These are phyloP conservation scores for Siniperca chuatsi DNA, from an alignment of 2,113 vertebrate species.

Conservation along the genomic window DNA sequence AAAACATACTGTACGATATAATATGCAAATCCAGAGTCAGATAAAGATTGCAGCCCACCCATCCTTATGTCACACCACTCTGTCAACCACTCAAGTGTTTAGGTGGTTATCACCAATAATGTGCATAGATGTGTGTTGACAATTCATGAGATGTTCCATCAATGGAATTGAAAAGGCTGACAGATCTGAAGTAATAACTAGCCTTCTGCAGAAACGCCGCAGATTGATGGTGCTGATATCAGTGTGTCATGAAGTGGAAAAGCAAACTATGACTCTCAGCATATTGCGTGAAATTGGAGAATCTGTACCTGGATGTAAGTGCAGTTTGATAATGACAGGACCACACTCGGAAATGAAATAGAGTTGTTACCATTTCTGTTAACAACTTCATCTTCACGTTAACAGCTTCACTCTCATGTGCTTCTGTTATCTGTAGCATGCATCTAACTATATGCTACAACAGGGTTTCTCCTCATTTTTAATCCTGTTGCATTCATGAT, in stretches of 20 bases:
- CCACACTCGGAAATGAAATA: neutral
- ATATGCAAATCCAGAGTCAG: conserved; percentile 11
- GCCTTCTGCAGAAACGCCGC: conserved; percentile 19
- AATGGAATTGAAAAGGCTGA: conserved; percentile 56
- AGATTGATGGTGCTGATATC: conserved; percentile 72
- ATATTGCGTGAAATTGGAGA: conserved; percentile 45
- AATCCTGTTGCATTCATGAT: neutral
- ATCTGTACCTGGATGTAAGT: conserved; percentile 37
- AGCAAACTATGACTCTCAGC: conserved; percentile 67
- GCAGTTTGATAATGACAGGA: conserved; percentile 4
- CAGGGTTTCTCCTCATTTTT: neutral
- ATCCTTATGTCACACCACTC: conserved; percentile 31
- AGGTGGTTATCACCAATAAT: conserved; percentile 67
- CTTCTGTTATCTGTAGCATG: neutral
- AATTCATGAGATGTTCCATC: conserved; percentile 46
- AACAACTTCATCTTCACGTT: conserved; percentile 19
- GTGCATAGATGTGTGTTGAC: conserved; percentile 50
- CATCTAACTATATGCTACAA: neutral
- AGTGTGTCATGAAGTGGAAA: conserved; percentile 64
- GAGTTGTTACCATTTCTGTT: conserved; percentile 30
- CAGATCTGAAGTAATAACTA: conserved; percentile 63
- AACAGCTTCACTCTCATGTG: conserved; percentile 4
- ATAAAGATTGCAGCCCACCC: conserved; percentile 35
- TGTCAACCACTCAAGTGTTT: conserved; percentile 47
- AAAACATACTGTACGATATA: neutral